Evolutionary conservation across 2,888 invertebrate species (phyloP).

Genomic region (Trachelus iudaicus): DNA sequence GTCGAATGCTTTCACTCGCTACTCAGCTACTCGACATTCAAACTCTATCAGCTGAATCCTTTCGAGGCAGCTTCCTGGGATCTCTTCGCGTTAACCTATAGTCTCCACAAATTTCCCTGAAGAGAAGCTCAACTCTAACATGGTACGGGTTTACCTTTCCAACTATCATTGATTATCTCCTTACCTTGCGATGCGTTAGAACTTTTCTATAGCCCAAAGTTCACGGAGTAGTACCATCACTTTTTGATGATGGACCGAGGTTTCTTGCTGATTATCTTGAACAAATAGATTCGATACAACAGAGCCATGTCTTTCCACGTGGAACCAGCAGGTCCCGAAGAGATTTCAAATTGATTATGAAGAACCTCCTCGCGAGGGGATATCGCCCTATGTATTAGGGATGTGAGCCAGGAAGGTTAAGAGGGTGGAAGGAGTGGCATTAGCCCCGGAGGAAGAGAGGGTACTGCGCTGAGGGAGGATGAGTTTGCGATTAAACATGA

Average conservation of each 20-base stretch:
- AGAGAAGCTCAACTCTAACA: constrained; percentile 52
- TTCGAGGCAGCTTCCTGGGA: not conserved
- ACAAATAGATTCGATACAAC: not conserved
- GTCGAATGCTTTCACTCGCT: not conserved
- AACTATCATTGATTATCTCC: constrained; percentile 60
- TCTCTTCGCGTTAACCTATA: not conserved
- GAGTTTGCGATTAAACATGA: constrained; percentile 61
- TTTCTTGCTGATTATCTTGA: not conserved
- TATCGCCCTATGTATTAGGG: constrained; percentile 2
- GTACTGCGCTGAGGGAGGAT: constrained; percentile 30
- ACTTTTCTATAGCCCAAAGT: not conserved
- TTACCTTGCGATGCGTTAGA: constrained; percentile 25
- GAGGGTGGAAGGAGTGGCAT: constrained; percentile 16
- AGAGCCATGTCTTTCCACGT: not conserved
- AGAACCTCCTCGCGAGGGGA: not conserved
- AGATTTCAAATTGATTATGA: constrained; percentile 53
- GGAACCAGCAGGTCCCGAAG: not conserved
- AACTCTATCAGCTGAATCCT: not conserved
- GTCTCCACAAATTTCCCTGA: not conserved
- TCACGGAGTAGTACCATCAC: not conserved
- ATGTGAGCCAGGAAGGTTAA: constrained; percentile 21
- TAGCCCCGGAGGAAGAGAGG: not conserved
- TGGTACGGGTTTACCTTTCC: constrained; percentile 59
- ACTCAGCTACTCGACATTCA: not conserved
- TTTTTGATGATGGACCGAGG: not conserved